These are phyloP conservation scores for Ecliptopera silaceata DNA, from an alignment of 2,888 invertebrate genomes.

Conservation along the genomic window DNA sequence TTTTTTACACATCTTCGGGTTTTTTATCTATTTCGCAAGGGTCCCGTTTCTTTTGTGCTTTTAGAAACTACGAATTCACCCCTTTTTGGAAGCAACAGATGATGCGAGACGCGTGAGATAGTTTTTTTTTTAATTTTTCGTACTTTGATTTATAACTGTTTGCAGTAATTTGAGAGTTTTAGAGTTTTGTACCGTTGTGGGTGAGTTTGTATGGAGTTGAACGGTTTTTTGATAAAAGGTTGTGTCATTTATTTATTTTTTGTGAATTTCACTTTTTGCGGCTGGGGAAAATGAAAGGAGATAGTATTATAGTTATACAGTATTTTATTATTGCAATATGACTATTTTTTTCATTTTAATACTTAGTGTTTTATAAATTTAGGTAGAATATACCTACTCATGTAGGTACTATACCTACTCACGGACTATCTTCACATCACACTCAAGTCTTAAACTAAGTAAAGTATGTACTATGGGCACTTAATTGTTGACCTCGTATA, in stretches of 20 bases:
- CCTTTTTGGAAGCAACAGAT: slow-evolving; percentile 75
- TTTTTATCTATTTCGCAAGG: slow-evolving; percentile 70
- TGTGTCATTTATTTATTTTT: slow-evolving; percentile 40
- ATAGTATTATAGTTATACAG: not conserved
- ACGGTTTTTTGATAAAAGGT: slow-evolving; percentile 60
- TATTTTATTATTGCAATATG: too few relatives aligned
- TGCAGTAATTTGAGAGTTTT: slow-evolving; percentile 81
- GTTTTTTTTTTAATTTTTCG: slow-evolving; percentile 61
- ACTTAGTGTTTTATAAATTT: too few relatives aligned
- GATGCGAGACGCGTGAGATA: slow-evolving; percentile 77
- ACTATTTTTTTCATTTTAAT: too few relatives aligned
- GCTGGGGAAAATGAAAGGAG: slow-evolving; percentile 8
- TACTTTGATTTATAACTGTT: slow-evolving; percentile 80
- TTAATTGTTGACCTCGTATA: too few relatives aligned
- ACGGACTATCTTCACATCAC: too few relatives aligned
- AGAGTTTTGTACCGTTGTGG: slow-evolving; percentile 65
- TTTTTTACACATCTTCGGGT: slow-evolving; percentile 72
- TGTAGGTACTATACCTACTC: too few relatives aligned
- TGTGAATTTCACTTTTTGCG: slow-evolving; percentile 19
- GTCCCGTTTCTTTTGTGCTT: slow-evolving; percentile 67
- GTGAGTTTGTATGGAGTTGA: slow-evolving; percentile 61
- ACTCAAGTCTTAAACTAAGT: too few relatives aligned
- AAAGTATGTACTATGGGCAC: too few relatives aligned
- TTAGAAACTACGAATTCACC: slow-evolving; percentile 64
- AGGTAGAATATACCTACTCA: too few relatives aligned